Evolutionary conservation across 2,797 vertebrate species (phyloP).

Genomic region (Pseudomugil tenellus): DNA sequence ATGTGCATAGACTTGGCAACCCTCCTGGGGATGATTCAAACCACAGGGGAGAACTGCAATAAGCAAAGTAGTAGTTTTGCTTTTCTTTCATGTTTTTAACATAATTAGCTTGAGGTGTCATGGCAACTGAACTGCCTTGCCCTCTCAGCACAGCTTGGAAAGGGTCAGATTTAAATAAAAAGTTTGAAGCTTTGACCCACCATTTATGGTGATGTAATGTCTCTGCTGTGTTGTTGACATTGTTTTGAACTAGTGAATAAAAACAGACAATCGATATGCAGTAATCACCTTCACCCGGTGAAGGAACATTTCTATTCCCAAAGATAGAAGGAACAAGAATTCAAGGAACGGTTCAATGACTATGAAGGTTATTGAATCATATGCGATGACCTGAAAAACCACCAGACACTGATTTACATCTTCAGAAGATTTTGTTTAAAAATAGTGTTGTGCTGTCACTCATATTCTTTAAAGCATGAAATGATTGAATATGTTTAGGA

Average conservation of each 20-base stretch:
- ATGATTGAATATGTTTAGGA: background rate
- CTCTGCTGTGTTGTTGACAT: background rate
- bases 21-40: background rate
- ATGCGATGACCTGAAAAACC: background rate
- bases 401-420: background rate
- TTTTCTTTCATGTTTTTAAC: background rate
- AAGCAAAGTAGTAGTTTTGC: background rate
- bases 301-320: background rate
- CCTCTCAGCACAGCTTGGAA: background rate
- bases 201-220: background rate
- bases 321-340: background rate
- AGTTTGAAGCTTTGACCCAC: background rate
- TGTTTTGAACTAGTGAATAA: constrained; percentile 1
- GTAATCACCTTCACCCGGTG: background rate
- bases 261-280: background rate
- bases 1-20: background rate
- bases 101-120: background rate
- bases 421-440: background rate
- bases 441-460: background rate
- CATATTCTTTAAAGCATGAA: background rate
- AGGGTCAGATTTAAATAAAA: background rate
- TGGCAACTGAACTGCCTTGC: background rate
- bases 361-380: background rate
- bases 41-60: background rate
- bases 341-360: background rate